Conservation (phyloP, 1,140 invertebrate genomes). For the Gonatopus flavifemur region DNA sequence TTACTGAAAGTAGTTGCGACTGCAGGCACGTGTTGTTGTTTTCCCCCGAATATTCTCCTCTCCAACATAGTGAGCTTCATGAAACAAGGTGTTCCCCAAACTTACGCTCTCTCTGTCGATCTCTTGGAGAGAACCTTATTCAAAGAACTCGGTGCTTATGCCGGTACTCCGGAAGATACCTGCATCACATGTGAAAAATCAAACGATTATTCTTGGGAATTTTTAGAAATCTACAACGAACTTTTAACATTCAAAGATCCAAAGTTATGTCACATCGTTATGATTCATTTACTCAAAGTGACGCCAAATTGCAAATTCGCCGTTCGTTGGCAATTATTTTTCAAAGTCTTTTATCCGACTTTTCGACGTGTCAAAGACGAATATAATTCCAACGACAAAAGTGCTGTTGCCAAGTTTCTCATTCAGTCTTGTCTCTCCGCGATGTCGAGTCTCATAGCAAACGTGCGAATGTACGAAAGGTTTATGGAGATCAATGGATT, state of each 20-base stretch:
- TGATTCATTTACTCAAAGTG: slow-evolving; percentile 63
- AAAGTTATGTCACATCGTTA: slow-evolving; percentile 60
- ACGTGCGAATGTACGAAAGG: slow-evolving; percentile 60
- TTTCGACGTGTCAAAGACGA: slow-evolving; percentile 61
- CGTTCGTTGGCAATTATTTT: slow-evolving; percentile 62
- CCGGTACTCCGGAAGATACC: slow-evolving; percentile 21
- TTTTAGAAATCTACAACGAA: slow-evolving; percentile 62
- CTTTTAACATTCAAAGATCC: slow-evolving; percentile 60
- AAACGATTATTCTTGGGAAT: slow-evolving; percentile 58
- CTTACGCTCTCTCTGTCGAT: slow-evolving; percentile 44
- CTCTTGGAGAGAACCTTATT: slow-evolving; percentile 64
- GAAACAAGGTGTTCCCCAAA: slow-evolving; percentile 37
- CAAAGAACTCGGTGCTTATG: slow-evolving; percentile 60
- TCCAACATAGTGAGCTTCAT: slow-evolving; percentile 48
- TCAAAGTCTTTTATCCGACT: slow-evolving; percentile 64
- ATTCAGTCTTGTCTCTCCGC: slow-evolving; percentile 64
- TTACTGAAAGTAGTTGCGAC: slow-evolving; percentile 61
- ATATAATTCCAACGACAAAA: slow-evolving; percentile 47
- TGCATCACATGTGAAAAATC: slow-evolving; percentile 38
- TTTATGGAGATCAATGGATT: slow-evolving; percentile 63
- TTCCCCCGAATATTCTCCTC: slow-evolving; percentile 57
- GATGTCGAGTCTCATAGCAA: slow-evolving; percentile 62
- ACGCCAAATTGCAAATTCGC: slow-evolving; percentile 59
- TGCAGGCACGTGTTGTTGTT: slow-evolving; percentile 68
- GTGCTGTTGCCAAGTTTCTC: slow-evolving; percentile 60